Base-by-base conservation (phyloP, 2,888 invertebrate species). In the Patella pellucida region DNA sequence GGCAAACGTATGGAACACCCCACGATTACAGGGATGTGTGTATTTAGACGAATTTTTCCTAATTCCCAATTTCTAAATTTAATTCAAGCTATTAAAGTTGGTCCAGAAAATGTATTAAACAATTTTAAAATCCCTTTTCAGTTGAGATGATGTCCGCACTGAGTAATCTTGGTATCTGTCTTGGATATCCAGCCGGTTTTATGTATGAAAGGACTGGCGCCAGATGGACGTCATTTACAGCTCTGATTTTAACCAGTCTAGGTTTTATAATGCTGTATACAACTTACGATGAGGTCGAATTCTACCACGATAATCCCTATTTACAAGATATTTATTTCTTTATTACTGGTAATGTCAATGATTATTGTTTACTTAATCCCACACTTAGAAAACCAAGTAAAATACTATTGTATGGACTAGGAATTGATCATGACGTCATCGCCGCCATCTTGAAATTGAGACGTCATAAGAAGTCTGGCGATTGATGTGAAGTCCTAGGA, bases 101-200 rank as follows among this genome's bases (percentile, higher is more conserved):
- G 9, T 7, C 41, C 1, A 9, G 1, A 41, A 41, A 41, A 41
- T 7, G 41, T 41, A 41, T 9, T 41, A 9, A 41, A 41, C 41
- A 41, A 41, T 41, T 69, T 19, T 14, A 23, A 4, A 27, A 0
- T 56, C 27, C n/a, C 16, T 19, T 74, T 76, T 11, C 76, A 78
- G 78, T 78, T 71, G 78, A 72, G 51, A 50, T 78, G 52, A 62
- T 78, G 62, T 73, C 76, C 16, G 68, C 76, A 11, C 62, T 76
- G 56, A 72, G 69, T 9, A 78, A 78, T 62, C 62, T 78, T 52
- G 78, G 78, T 7, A 71, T 74, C 56, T 67, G 72, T 16, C 54
- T 76, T 27, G 76, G 71, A 16, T 74, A 76, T 71, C 78, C 76
- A 41, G 76, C 78, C 15, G 78, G 78, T 5, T n/a, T 76, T 11